phyloP scores from a whole-genome alignment of 2,113 vertebrate species.

The Xiphophorus hellerii region DNA sequence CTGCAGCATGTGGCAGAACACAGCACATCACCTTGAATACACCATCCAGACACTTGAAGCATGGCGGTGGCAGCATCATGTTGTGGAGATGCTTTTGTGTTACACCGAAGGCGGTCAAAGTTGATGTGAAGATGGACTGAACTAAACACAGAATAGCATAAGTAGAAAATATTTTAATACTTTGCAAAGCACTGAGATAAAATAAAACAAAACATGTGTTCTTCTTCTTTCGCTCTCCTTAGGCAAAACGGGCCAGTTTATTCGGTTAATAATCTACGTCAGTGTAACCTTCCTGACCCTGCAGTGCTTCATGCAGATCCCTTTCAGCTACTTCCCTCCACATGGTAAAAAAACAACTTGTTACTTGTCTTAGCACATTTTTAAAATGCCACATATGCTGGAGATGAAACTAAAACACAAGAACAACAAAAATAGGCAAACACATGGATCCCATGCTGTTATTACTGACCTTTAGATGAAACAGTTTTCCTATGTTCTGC shows the following conservation, averaged over 20 bases:
- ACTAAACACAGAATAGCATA: not conserved
- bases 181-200: not conserved
- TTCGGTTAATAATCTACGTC: constrained; percentile 64
- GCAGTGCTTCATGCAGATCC: constrained; percentile 80
- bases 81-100: not conserved
- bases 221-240: constrained; percentile 16
- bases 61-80: not conserved
- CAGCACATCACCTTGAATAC: not conserved
- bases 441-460: not conserved
- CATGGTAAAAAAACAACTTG: constrained; percentile 57
- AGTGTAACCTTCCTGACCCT: constrained; percentile 75
- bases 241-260: constrained; percentile 74
- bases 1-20: too few species aligned
- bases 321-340: constrained; percentile 73
- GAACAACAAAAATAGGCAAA: not conserved
- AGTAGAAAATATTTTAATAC: not conserved
- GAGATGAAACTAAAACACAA: not conserved
- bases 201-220: not conserved
- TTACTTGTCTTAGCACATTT: not conserved
- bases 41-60: not conserved
- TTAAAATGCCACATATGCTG: not conserved
- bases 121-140: too few species aligned
- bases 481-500: not conserved
- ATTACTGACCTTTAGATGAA: not conserved
- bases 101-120: not conserved